phyloP scores from a whole-genome alignment of 2,888 invertebrate species.

The Lucinisca nassula region DNA sequence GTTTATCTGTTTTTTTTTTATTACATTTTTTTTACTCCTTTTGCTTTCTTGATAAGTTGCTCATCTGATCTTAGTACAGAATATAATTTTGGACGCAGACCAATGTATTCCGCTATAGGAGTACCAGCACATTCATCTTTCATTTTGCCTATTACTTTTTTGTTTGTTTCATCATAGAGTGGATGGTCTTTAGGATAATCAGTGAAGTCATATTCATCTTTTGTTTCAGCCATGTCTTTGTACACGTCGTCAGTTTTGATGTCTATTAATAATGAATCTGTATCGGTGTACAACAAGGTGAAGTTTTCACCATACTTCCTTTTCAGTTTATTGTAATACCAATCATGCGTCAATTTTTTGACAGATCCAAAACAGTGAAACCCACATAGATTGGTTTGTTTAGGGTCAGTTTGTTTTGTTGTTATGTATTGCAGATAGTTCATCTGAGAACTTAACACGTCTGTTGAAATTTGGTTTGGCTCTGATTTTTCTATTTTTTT shows the following conservation, averaged over 20 bases:
- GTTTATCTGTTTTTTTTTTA: conserved; percentile 49
- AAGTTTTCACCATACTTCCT: conserved; percentile 70
- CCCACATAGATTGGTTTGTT: conserved; percentile 60
- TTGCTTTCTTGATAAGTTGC: conserved; percentile 41
- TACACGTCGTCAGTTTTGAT: conserved; percentile 86
- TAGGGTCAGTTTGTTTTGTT: conserved; percentile 51
- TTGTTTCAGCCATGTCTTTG: conserved; percentile 74
- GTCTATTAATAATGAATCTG: conserved; percentile 79
- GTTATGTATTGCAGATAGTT: conserved; percentile 37
- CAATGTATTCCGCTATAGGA: conserved; percentile 53
- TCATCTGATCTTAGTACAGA: conserved; percentile 31
- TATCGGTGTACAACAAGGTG: conserved; percentile 69
- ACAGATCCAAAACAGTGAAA: conserved; percentile 44
- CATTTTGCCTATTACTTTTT: conserved; percentile 54
- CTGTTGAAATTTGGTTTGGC: conserved; percentile 37
- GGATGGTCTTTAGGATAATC: conserved; percentile 52
- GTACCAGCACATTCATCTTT: conserved; percentile 54
- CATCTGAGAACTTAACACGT: conserved; percentile 48
- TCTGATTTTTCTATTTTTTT: no score
- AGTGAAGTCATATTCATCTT: conserved; percentile 52
- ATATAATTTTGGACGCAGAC: conserved; percentile 58
- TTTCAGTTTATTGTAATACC: conserved; percentile 83
- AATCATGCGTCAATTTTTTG: conserved; percentile 74
- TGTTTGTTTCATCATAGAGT: conserved; percentile 56
- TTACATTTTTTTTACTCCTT: conserved; percentile 53